Evolutionary conservation across 2,797 vertebrate genomes (phyloP).

Genomic region (Acanthiza pusilla): DNA sequence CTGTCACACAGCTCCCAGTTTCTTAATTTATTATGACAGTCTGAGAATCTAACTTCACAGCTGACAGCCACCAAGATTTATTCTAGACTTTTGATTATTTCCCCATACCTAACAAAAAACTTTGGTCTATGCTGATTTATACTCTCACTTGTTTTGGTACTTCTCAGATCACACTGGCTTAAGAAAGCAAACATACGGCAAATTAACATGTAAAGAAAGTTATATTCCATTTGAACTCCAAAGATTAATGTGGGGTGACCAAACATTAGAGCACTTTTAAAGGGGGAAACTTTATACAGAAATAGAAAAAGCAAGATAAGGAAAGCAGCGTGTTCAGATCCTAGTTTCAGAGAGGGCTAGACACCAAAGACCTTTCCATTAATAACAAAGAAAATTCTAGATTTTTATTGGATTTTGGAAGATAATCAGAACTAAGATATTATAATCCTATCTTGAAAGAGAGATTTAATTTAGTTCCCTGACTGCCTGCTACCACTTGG

Average conservation of each 20-base stretch:
- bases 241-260: background rate
- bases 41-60: slow-evolving; percentile 43
- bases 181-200: slow-evolving; percentile 3
- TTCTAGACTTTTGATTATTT: slow-evolving; percentile 32
- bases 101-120: slow-evolving; percentile 30
- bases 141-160: background rate
- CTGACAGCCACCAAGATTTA: slow-evolving; percentile 43
- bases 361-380: background rate
- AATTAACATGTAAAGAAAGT: slow-evolving; percentile 39
- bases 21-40: slow-evolving; percentile 55
- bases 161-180: background rate
- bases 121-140: slow-evolving; percentile 11
- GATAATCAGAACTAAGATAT: background rate
- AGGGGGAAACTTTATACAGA: background rate
- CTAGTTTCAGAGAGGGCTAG: background rate
- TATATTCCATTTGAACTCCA: background rate
- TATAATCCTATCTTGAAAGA: background rate
- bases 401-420: background rate
- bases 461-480: background rate
- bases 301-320: background rate
- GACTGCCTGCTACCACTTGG: background rate
- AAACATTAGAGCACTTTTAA: background rate
- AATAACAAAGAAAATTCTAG: background rate
- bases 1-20: slow-evolving; percentile 16
- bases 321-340: background rate